Evolutionary conservation across 2,888 invertebrate genomes (phyloP), one percentile per base, ranked within the genome.

Genomic region (Zaprionus bogoriensis): DNA sequence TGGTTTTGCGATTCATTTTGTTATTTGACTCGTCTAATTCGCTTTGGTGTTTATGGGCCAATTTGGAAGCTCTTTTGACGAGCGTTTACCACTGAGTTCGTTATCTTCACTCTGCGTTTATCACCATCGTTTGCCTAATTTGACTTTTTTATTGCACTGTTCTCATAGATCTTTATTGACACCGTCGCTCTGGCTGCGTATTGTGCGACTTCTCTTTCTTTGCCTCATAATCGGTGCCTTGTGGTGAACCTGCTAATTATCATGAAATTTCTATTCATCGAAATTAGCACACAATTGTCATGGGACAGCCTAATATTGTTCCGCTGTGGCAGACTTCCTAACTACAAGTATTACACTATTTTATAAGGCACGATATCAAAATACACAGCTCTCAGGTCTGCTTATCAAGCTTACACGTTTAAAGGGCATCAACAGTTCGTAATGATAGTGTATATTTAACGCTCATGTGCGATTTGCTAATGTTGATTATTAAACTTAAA

Each of bases 401-500:
- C n/a, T n/a, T n/a, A n/a, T n/a, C n/a, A n/a, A n/a, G n/a, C n/a
- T 25, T 38, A 12, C 1, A 3, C 0, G 10, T 3, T 28, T 27
- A 19, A 14, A 74, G 72, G 57, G 55, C 28, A 50, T 51, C 12
- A 45, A 23, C 4, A 2, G 27, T 48, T 62, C 52, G 52, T 25
- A 30, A 45, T 20, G 25, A 14, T 38, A 5, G 12, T 4, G n/a
- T 12, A n/a, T n/a, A n/a, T n/a, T n/a, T n/a, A n/a, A n/a, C 14
- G 39, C 30, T 67, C 32, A 55, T 60, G 12, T 60, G 44, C 52
- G 58, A 58, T 73, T 73, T 74, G 71, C 46, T 52, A 57, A 51
- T 59, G 36, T 52, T 67, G 55, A 70, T 71, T 77, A 62, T 60
- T 67, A 71, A 64, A 52, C 65, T 76, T 68, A 64, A 76, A 79